Evolutionary conservation across 2,797 vertebrate species (phyloP).

Genomic region (Dromococcyx pavoninus): DNA sequence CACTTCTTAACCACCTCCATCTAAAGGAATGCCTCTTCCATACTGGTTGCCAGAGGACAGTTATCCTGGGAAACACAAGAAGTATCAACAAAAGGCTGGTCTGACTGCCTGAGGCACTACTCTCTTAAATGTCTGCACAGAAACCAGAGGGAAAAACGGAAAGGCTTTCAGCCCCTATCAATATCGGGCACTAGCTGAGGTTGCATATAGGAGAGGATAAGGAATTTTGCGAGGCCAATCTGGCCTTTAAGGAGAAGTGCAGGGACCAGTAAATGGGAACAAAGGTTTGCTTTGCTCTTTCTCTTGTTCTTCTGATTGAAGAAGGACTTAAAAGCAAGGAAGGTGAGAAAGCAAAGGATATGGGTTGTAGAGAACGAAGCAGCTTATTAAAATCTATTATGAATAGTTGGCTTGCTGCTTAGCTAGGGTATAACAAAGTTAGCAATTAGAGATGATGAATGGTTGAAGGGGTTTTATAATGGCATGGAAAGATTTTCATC

Average conservation of each 20-base stretch:
- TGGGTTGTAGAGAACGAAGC: neutral
- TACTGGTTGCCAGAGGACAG: neutral
- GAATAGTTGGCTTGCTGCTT: constrained; percentile 18
- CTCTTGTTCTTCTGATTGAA: neutral
- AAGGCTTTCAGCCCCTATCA: neutral
- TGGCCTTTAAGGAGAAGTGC: neutral
- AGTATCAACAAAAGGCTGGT: neutral
- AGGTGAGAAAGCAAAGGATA: constrained; percentile 40
- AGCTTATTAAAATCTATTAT: constrained; percentile 42
- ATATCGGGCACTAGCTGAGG: neutral
- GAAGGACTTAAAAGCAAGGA: neutral
- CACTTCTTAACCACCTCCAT: neutral
- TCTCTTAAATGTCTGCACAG: neutral
- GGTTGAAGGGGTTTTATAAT: constrained; percentile 38
- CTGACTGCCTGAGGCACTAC: neutral
- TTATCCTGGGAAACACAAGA: neutral
- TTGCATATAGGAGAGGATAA: neutral
- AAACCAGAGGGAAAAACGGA: neutral
- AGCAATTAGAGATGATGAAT: constrained; percentile 50
- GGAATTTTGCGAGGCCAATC: neutral
- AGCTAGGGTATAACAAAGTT: constrained; percentile 17
- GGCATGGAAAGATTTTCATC: constrained; percentile 41
- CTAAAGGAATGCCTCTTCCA: neutral
- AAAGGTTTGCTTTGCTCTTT: neutral
- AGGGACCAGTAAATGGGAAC: neutral